Conservation (phyloP, 2,888 invertebrate species). For the Phrixothrix hirtus region DNA sequence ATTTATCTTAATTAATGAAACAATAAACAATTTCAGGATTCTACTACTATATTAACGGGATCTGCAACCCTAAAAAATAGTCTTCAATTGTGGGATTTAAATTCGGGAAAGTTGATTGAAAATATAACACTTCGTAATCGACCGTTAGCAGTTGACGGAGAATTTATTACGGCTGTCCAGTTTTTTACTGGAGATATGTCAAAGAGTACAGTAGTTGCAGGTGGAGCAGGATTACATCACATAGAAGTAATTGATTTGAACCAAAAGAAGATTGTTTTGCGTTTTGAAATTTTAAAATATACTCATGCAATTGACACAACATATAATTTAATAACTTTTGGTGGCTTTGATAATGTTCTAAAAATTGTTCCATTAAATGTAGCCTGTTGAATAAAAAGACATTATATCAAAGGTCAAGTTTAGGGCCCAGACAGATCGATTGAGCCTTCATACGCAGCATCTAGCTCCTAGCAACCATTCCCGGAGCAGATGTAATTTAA, state of each 20-base stretch:
- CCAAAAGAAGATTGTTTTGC: slow-evolving; percentile 44
- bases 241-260: slow-evolving; percentile 50
- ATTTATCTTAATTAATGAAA: neutral
- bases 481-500: too few relatives aligned
- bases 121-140: slow-evolving; percentile 60
- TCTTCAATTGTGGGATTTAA: slow-evolving; percentile 61
- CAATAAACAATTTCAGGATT: too few relatives aligned
- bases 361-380: slow-evolving; percentile 30
- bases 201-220: slow-evolving; percentile 45
- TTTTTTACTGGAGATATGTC: slow-evolving; percentile 54
- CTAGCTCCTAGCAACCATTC: too few relatives aligned
- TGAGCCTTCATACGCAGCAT: too few relatives aligned
- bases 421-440: too few relatives aligned
- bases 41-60: slow-evolving; percentile 56
- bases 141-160: slow-evolving; percentile 60
- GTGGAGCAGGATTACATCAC: slow-evolving; percentile 49
- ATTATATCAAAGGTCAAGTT: too few relatives aligned
- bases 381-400: neutral
- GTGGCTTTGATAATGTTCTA: slow-evolving; percentile 48
- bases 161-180: slow-evolving; percentile 62
- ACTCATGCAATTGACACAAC: slow-evolving; percentile 46
- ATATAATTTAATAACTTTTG: slow-evolving; percentile 43
- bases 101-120: slow-evolving; percentile 57
- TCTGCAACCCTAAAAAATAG: slow-evolving; percentile 63
- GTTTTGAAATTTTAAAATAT: slow-evolving; percentile 44